phyloP scores from a whole-genome alignment of 2,888 invertebrate species.

The Polydrusus cervinus region DNA sequence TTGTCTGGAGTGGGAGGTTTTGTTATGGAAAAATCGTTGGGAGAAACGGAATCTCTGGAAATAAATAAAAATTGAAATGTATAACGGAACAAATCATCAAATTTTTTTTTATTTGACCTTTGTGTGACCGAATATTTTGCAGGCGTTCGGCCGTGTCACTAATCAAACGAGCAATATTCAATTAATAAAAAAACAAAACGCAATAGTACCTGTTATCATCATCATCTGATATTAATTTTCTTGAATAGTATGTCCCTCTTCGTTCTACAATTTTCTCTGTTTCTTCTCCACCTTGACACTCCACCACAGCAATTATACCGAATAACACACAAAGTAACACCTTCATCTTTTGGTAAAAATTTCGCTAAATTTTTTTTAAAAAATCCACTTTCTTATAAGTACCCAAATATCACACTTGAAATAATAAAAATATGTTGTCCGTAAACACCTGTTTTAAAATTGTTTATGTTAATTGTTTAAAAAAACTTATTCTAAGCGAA shows the following conservation, averaged over 20 bases:
- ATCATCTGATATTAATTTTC: not conserved
- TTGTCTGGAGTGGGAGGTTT: not conserved
- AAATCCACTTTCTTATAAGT: not conserved
- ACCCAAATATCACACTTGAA: not conserved
- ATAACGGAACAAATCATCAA: not conserved
- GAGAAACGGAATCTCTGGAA: constrained; percentile 13
- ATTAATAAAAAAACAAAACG: no score
- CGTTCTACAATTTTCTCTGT: not conserved
- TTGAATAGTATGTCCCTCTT: not conserved
- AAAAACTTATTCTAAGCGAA: not conserved
- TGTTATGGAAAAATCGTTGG: constrained; percentile 44
- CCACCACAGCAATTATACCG: not conserved
- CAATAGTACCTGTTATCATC: not conserved
- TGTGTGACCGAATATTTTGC: no score
- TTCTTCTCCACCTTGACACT: constrained; percentile 18
- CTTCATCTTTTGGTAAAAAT: constrained; percentile 17
- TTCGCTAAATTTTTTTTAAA: no score
- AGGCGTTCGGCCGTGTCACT: no score
- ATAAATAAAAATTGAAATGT: no score
- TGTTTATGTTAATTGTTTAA: constrained; percentile 17
- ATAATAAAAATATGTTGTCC: not conserved
- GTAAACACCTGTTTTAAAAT: constrained; percentile 1
- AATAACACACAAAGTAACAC: constrained; percentile 1
- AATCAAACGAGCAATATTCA: no score
- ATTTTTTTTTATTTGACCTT: no score